Evolutionary conservation across 2,797 vertebrate species (phyloP).

Genomic region (Gadopsis marmoratus): DNA sequence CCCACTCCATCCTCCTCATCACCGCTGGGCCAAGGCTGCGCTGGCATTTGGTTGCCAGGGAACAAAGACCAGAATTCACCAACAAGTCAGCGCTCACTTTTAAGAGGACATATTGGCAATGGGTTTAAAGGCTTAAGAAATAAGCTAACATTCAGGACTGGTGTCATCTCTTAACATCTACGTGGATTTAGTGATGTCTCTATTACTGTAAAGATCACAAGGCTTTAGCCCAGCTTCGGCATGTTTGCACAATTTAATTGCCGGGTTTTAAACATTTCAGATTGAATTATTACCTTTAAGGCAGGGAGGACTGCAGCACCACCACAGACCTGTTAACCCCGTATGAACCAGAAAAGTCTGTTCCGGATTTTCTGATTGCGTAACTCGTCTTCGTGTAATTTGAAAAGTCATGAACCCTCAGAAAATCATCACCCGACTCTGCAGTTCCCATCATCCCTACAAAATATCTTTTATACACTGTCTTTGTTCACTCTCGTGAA

Average conservation of each 20-base stretch:
- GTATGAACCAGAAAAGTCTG: background rate
- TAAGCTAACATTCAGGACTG: slow-evolving; percentile 1
- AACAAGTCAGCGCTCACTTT: slow-evolving; percentile 35
- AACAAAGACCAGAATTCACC: slow-evolving; percentile 58
- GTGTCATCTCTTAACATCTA: slow-evolving; percentile 11
- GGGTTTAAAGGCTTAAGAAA: slow-evolving; percentile 30
- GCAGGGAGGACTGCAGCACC: background rate
- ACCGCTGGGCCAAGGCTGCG: slow-evolving; percentile 46
- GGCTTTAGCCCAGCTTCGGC: background rate
- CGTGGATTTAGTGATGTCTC: background rate
- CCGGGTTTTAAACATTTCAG: slow-evolving; percentile 5
- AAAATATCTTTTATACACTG: too few relatives aligned
- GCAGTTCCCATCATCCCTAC: background rate
- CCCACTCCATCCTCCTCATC: slow-evolving; percentile 63
- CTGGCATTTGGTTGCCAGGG: slow-evolving; percentile 72
- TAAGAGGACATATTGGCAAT: slow-evolving; percentile 24
- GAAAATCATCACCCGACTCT: background rate
- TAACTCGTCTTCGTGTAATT: background rate
- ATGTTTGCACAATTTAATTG: background rate
- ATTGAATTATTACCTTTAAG: background rate
- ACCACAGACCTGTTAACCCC: background rate
- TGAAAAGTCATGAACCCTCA: background rate
- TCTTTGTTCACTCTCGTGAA: background rate
- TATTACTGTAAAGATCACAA: slow-evolving; percentile 20
- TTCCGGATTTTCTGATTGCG: background rate